A percentile compares a stretch with the other conserved stretches of the same genome.
These are phyloP conservation scores for Hyaena hyaena DNA, from an alignment of 2,113 vertebrate genomes.

Conservation along the genomic window DNA sequence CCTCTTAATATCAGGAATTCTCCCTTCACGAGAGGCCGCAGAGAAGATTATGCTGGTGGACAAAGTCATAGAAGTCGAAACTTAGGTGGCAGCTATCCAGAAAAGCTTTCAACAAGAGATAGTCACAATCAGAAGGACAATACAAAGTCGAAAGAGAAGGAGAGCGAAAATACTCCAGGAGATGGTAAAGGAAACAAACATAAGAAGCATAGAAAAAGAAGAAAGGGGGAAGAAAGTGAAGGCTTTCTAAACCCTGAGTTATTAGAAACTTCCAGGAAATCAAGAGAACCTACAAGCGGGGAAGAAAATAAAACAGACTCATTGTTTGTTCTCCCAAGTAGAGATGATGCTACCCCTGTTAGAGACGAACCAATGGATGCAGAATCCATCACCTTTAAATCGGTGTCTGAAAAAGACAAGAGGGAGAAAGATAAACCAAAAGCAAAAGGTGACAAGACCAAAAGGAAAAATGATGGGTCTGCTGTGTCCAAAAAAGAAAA, in stretches of 20 bases:
- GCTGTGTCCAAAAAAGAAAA: conserved; percentile 90
- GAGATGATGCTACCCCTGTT: conserved; percentile 96
- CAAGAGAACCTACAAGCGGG: conserved; percentile 80
- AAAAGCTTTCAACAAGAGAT: conserved; percentile 87
- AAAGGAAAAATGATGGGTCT: conserved; percentile 88
- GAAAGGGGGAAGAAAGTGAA: conserved; percentile 93
- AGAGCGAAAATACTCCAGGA: conserved; percentile 81
- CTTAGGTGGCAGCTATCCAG: conserved; percentile 85
- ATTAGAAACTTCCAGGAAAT: conserved; percentile 85
- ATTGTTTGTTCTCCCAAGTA: conserved; percentile 85
- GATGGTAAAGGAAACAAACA: conserved; percentile 89
- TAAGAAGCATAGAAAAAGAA: conserved; percentile 92
- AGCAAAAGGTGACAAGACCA: conserved; percentile 90
- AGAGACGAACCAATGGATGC: conserved; percentile 98
- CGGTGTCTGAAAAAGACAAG: conserved; percentile 90
- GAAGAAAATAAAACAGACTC: conserved; percentile 88
- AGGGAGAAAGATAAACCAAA: conserved; percentile 88
- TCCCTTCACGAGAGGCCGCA: conserved; percentile 88
- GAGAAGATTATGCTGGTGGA: conserved; percentile 85
- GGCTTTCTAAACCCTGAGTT: conserved; percentile 84
- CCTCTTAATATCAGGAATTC: conserved; percentile 89
- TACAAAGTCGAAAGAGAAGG: conserved; percentile 86
- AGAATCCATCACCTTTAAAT: conserved; percentile 88
- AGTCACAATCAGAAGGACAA: conserved; percentile 88
- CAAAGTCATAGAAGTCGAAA: conserved; percentile 86